phyloP scores from a whole-genome alignment of 2,888 invertebrate genomes.

The Theristus sp. region DNA sequence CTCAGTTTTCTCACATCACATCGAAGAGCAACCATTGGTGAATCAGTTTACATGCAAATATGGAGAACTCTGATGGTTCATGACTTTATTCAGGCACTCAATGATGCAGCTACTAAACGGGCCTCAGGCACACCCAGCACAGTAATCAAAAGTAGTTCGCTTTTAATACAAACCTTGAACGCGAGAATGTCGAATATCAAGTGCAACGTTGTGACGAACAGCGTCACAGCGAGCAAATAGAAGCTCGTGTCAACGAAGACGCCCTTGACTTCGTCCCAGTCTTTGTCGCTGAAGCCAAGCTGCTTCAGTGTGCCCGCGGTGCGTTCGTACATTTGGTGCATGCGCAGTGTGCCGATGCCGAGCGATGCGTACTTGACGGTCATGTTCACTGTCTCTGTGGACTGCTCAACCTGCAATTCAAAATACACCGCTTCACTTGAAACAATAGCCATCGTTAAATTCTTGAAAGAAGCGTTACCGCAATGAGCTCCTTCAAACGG shows the following conservation, averaged over 20 bases:
- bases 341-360: constrained; percentile 26
- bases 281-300: constrained; percentile 72
- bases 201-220: constrained; percentile 74
- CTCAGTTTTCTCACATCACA: too few relatives aligned
- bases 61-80: too few relatives aligned
- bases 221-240: constrained; percentile 67
- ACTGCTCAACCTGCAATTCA: constrained; percentile 8
- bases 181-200: constrained; percentile 88
- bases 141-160: constrained; percentile 55
- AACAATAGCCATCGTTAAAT: background rate
- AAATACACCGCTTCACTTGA: background rate
- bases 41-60: too few relatives aligned
- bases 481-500: constrained; percentile 51
- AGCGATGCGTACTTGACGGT: constrained; percentile 17
- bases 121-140: background rate
- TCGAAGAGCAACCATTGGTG: too few relatives aligned
- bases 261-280: constrained; percentile 67
- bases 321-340: constrained; percentile 29
- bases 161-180: too few relatives aligned
- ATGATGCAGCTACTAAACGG: too few relatives aligned
- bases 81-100: too few relatives aligned
- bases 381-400: constrained; percentile 11
- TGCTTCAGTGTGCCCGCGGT: constrained; percentile 28
- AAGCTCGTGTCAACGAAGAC: constrained; percentile 89
- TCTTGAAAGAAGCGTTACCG: too few relatives aligned